phyloP scores from a whole-genome alignment of 2,113 vertebrate genomes.

The Datnioides undecimradiatus region DNA sequence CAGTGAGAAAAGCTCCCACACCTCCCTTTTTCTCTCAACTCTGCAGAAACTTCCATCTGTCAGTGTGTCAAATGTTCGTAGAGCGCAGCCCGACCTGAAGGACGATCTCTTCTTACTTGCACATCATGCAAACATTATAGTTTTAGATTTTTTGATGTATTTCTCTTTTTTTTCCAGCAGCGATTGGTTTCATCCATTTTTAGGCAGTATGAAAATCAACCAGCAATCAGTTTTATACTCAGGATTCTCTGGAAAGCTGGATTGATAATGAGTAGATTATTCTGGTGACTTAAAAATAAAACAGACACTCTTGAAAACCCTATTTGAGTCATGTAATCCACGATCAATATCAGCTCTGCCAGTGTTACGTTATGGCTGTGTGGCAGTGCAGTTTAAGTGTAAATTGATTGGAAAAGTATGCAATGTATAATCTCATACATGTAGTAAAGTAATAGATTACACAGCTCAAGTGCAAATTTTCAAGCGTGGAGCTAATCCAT shows the following conservation, averaged over 20 bases:
- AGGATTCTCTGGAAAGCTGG: neutral
- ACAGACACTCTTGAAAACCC: slow-evolving; percentile 13
- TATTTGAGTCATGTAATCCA: slow-evolving; percentile 1
- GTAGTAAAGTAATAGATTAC: slow-evolving; percentile 13
- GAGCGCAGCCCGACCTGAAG: neutral
- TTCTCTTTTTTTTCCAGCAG: neutral
- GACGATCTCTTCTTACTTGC: neutral
- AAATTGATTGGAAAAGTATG: slow-evolving; percentile 17
- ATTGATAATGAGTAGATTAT: neutral
- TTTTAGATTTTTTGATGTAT: neutral
- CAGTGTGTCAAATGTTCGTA: neutral
- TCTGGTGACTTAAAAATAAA: neutral
- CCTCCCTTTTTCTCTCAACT: neutral
- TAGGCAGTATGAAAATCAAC: neutral
- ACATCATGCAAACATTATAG: neutral
- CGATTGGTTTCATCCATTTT: neutral
- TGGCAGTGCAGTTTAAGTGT: neutral
- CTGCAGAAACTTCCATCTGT: neutral
- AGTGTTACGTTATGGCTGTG: slow-evolving; percentile 6
- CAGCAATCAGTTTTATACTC: neutral
- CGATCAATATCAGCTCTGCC: neutral
- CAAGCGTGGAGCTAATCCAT: neutral
- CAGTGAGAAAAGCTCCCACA: neutral
- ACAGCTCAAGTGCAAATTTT: neutral
- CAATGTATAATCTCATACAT: slow-evolving; percentile 2